Evolutionary conservation across 2,888 invertebrate genomes (phyloP).

Genomic region (Exephanes ischioxanthus): DNA sequence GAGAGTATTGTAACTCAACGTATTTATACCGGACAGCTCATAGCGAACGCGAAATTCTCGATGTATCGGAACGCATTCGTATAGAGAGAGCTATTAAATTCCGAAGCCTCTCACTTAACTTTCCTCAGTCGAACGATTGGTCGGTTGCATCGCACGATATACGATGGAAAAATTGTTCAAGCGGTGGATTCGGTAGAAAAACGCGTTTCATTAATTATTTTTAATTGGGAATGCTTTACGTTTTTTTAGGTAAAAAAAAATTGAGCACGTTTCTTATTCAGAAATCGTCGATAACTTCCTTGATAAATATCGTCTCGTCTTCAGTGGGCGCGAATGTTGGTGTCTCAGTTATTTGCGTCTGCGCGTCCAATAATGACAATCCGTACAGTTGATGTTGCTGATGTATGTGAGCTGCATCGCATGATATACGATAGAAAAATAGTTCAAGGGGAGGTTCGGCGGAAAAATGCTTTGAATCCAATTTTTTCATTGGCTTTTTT

Average conservation of each 20-base stretch:
- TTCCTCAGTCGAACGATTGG: slow-evolving; percentile 21
- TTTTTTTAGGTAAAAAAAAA: not conserved
- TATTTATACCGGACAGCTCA: not conserved
- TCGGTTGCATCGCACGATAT: not conserved
- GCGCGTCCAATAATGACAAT: slow-evolving; percentile 1
- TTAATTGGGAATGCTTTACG: not conserved
- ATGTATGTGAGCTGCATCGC: slow-evolving; percentile 1
- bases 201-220: not conserved
- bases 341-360: slow-evolving; percentile 5
- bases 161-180: slow-evolving; percentile 7
- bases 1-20: not conserved
- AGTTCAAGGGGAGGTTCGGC: not conserved
- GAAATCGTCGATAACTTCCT: not conserved
- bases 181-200: not conserved
- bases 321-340: not conserved
- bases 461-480: no score
- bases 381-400: slow-evolving; percentile 6
- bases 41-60: slow-evolving; percentile 33
- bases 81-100: slow-evolving; percentile 39
- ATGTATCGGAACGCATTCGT: slow-evolving; percentile 15
- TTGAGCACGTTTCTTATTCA: not conserved
- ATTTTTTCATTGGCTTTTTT: no score
- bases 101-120: slow-evolving; percentile 28
- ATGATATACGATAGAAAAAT: slow-evolving; percentile 3
- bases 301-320: slow-evolving; percentile 24